A percentile compares a stretch with the other conserved stretches of the same genome.
These are phyloP conservation scores for Pyrocephalus nanus DNA, from an alignment of 2,797 vertebrate genomes.

Conservation along the genomic window DNA sequence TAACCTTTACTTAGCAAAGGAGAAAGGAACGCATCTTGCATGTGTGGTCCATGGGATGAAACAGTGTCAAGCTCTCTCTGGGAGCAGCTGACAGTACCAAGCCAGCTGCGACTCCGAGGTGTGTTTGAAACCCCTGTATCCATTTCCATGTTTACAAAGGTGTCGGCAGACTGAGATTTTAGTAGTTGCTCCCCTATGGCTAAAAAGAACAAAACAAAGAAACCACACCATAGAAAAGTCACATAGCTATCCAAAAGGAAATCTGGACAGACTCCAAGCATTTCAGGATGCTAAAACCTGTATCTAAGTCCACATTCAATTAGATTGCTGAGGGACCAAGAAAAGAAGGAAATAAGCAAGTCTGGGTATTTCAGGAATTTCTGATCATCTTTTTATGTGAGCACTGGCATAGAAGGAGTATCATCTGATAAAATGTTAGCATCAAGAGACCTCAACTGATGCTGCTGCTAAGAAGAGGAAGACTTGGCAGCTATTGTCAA, in stretches of 20 bases:
- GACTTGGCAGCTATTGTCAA: neutral
- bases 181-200: slow-evolving; percentile 85
- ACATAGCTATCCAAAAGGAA: neutral
- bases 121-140: slow-evolving; percentile 78
- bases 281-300: neutral
- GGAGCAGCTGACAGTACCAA: slow-evolving; percentile 79
- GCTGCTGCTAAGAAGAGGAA: neutral
- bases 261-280: neutral
- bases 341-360: neutral
- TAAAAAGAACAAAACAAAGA: slow-evolving; percentile 23
- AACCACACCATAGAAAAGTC: neutral
- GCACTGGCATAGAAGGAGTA: neutral
- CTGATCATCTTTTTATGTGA: neutral
- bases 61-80: slow-evolving; percentile 86
- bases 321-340: neutral
- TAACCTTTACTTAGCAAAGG: slow-evolving; percentile 94
- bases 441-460: neutral
- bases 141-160: slow-evolving; percentile 87
- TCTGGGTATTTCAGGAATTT: neutral
- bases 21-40: slow-evolving; percentile 95
- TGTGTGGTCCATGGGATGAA: slow-evolving; percentile 87
- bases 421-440: neutral
- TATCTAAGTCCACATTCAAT: neutral
- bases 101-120: slow-evolving; percentile 86
- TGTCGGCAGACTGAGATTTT: slow-evolving; percentile 92